Base-by-base conservation (phyloP, 2,113 vertebrate genomes). In the Engraulis encrasicolus region DNA sequence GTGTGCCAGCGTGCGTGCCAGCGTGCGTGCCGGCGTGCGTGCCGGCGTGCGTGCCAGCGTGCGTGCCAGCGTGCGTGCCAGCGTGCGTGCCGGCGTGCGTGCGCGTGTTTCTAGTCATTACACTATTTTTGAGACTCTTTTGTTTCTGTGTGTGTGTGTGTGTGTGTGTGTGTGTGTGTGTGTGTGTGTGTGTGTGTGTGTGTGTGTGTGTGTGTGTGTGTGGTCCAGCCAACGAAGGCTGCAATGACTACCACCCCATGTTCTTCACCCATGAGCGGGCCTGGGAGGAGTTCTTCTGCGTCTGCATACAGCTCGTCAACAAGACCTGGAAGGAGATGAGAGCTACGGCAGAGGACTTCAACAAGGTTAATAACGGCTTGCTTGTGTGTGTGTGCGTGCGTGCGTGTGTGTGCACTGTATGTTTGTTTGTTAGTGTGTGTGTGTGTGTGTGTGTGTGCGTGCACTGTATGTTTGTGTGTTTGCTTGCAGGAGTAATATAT, bases 281-380 rank as follows among this genome's bases (percentile, higher is more conserved):
- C 0, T 99, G 98, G 87, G 98, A 99, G 89, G 98, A 99, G 92
- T 96, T 99, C 78, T 99, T 99, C 89, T 98, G 97, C 50, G 95
- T 99, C 92, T 98, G 98, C 90, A 99, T 99, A 89, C 98, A 99
- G 90, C 93, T 99, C 79, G 90, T 99, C 79, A 99, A 99, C 93
- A 99, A 98, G 93, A 99, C 98, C 74, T 99, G 98, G 98, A 99
- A 99, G 90, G 98, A 99, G 94, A 99, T 99, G 98, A 96, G 98
- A 82, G 98, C 98, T 0, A 99, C 97, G 1, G 95, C 97, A 0
- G 98, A 99, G 91, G 98, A 99, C 90, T 99, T 99, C 89, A 99
- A 99, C 93, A 99, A 99, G 97, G 98, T 99, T 83, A 81, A 6
- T 71, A 31, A n/a, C n/a, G n/a, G n/a, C n/a, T n/a, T 71, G 61